Evolutionary conservation across 2,797 vertebrate species (phyloP).

Genomic region (Nasua narica): DNA sequence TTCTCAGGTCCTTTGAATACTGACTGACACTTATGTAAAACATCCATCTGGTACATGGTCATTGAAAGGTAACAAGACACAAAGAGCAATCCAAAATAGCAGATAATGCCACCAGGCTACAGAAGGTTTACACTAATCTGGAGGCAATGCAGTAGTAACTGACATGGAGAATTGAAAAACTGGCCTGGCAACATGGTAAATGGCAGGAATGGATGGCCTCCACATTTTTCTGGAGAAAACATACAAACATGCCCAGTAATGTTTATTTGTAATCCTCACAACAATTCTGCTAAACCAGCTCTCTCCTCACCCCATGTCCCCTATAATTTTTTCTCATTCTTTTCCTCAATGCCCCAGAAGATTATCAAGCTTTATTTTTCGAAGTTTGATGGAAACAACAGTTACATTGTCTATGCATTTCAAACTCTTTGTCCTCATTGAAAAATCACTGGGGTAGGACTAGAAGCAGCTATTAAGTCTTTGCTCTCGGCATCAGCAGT

Average conservation of each 20-base stretch:
- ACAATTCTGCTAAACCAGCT: neutral
- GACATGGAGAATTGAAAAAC: accelerated
- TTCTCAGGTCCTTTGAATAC: neutral
- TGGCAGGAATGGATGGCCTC: neutral
- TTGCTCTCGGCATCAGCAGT: neutral
- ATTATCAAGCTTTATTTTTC: neutral
- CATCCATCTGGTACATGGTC: neutral
- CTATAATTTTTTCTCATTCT: neutral
- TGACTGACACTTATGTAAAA: neutral
- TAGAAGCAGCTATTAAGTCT: neutral
- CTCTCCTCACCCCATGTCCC: neutral
- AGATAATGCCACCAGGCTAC: neutral
- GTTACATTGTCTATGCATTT: neutral
- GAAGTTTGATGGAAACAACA: neutral
- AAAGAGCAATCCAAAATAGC: neutral
- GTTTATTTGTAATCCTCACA: neutral
- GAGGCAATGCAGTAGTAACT: too few species aligned
- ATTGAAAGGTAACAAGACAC: neutral
- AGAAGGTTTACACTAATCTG: neutral
- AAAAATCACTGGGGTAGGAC: neutral
- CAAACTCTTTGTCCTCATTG: neutral
- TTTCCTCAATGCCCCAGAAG: neutral
- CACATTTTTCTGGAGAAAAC: neutral
- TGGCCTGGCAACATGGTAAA: neutral
- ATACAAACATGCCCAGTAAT: neutral